These are phyloP conservation scores for Linepithema humile DNA, from an alignment of 1,140 invertebrate genomes.

Conservation along the genomic window DNA sequence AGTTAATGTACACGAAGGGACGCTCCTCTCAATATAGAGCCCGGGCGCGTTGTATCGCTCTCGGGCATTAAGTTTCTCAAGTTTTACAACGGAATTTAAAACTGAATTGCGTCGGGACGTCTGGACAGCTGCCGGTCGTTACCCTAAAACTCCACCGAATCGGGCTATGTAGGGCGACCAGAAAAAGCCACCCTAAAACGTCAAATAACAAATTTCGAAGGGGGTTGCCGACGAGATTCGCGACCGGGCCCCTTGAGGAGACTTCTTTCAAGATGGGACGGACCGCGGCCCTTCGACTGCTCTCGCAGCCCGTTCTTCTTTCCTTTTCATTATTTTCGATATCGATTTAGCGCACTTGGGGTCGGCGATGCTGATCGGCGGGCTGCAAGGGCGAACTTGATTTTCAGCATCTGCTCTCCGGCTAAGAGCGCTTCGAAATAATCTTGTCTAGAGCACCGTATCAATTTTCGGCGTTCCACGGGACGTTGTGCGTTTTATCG, in stretches of 20 bases:
- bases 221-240: conserved; percentile 67
- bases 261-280: conserved; percentile 55
- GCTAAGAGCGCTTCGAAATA: conserved; percentile 40
- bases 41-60: background rate
- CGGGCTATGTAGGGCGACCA: background rate
- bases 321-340: conserved; percentile 73
- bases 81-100: conserved; percentile 61
- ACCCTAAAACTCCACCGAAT: conserved; percentile 28
- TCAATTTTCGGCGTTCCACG: background rate
- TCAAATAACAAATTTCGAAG: conserved; percentile 66
- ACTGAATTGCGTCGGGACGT: conserved; percentile 53
- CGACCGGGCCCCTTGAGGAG: conserved; percentile 59
- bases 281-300: conserved; percentile 54
- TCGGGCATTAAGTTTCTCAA: conserved; percentile 25
- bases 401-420: conserved; percentile 79
- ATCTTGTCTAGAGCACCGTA: conserved; percentile 13
- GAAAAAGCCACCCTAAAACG: conserved; percentile 52
- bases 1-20: conserved; percentile 12
- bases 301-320: conserved; percentile 63
- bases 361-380: conserved; percentile 72
- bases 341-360: conserved; percentile 73
- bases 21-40: background rate
- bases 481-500: background rate
- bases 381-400: conserved; percentile 75
- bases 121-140: conserved; percentile 64